phyloP scores from a whole-genome alignment of 2,888 invertebrate genomes.

The Platycheirus rosarum region DNA sequence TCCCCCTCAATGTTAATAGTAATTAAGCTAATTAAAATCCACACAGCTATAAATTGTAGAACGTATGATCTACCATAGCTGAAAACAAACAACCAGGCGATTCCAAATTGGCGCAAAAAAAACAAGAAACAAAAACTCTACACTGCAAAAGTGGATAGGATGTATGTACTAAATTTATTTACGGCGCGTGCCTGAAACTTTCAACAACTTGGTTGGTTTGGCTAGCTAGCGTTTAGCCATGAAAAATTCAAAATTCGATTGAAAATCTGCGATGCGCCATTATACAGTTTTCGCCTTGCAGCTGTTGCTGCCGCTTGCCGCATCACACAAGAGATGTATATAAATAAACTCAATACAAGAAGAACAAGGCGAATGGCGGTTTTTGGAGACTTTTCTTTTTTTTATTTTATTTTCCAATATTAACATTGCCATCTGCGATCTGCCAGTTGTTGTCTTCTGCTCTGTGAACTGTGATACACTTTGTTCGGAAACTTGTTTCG shows the following conservation, averaged over 20 bases:
- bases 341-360: not conserved
- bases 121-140: conserved; percentile 40
- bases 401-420: too few relatives aligned
- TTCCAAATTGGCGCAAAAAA: conserved; percentile 40
- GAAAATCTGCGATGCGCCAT: not conserved
- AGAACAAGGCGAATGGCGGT: not conserved
- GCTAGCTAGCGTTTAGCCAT: conserved; percentile 39
- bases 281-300: conserved; percentile 65
- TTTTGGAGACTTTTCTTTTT: too few relatives aligned
- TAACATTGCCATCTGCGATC: too few relatives aligned
- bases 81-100: conserved; percentile 12
- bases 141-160: conserved; percentile 42
- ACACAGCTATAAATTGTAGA: conserved; percentile 10
- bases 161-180: not conserved
- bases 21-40: conserved; percentile 32
- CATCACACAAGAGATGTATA: not conserved
- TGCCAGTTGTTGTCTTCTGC: conserved; percentile 11
- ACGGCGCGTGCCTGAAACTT: conserved; percentile 54
- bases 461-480: too few relatives aligned
- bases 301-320: conserved; percentile 12
- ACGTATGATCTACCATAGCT: conserved; percentile 54
- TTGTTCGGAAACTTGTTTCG: too few relatives aligned
- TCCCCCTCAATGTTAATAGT: not conserved
- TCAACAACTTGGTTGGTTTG: conserved; percentile 4
- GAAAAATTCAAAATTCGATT: conserved; percentile 20